These are phyloP conservation scores for Drymodes brunneopygia DNA, from an alignment of 2,113 vertebrate genomes.

Conservation along the genomic window DNA sequence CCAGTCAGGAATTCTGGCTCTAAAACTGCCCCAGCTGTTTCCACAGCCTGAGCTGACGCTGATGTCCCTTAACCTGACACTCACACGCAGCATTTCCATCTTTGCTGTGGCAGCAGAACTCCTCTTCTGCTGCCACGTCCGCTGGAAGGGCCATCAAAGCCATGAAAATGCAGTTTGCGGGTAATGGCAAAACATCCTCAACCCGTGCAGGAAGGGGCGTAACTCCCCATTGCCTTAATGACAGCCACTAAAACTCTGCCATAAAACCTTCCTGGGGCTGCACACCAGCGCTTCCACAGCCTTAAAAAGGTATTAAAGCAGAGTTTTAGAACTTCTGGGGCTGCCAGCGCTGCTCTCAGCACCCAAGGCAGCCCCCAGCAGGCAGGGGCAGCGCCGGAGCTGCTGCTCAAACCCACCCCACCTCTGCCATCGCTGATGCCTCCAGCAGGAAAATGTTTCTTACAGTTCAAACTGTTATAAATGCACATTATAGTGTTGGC, in stretches of 20 bases:
- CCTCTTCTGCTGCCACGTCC: neutral
- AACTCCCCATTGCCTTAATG: neutral
- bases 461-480: too few relatives aligned
- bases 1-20: neutral
- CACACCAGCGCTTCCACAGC: neutral
- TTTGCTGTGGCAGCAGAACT: neutral
- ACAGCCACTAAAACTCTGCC: neutral
- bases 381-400: too few relatives aligned
- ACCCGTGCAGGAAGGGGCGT: neutral
- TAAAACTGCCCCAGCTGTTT: neutral
- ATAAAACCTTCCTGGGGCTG: neutral
- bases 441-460: too few relatives aligned
- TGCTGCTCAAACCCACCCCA: too few relatives aligned
- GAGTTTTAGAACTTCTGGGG: too few relatives aligned
- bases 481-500: too few relatives aligned
- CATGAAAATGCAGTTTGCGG: neutral
- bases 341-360: too few relatives aligned
- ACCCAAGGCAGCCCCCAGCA: too few relatives aligned
- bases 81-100: neutral
- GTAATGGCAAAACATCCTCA: neutral
- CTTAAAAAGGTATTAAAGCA: neutral
- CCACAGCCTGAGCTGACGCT: neutral
- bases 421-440: too few relatives aligned
- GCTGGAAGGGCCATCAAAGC: neutral
- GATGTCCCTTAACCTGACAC: accelerated